Evolutionary conservation across 2,113 vertebrate species (phyloP), one percentile per base, ranked within the genome.

Genomic region (Peucedramus taeniatus): DNA sequence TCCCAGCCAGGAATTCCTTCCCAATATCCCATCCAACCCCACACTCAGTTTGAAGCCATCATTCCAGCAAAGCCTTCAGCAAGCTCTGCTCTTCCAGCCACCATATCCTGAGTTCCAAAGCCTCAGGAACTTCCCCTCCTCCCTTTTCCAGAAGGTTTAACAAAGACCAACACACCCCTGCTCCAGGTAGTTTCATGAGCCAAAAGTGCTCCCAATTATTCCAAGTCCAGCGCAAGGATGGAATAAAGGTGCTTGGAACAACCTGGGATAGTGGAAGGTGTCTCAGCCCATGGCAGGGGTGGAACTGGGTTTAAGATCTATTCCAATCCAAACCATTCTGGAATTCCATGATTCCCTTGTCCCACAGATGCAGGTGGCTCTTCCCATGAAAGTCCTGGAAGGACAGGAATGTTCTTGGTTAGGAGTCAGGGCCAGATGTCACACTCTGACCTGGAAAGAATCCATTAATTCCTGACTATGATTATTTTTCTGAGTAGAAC

Each of bases 141-240:
- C 4, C 0, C 44, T 66, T 51, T 66, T 17, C 33, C 39, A 39
- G 37, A 16, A 51, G 28, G 2, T 11, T 77, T 12, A 31, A 11
- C 23, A 7, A 39, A 47, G 12, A 11, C 5, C 6, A 31, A 14
- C 1, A 7, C 16, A 4, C 1, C 31, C 30, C 64, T 15, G 42
- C 23, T 72, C 37, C 51, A 24, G 44, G 49, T 1, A 13, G 10
- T 30, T 82, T 30, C 12, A 3, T 2, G 19, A 66, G 45, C 45
- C 47, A 56, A 7, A 81, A 39, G 3, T 22, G 23, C 7, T 63
- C n/a, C 79, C 15, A 27, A 9, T 31, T 39, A 26, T 31, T 54
- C 59, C 59, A n/a, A 39, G 11, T 31, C 42, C 24, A 70, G 26
- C 0, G 0, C 33, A 27, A 18, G 0, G 12, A 8, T 5, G 6